Evolutionary conservation across 2,113 vertebrate species (phyloP).

Genomic region (Ondatra zibethicus): DNA sequence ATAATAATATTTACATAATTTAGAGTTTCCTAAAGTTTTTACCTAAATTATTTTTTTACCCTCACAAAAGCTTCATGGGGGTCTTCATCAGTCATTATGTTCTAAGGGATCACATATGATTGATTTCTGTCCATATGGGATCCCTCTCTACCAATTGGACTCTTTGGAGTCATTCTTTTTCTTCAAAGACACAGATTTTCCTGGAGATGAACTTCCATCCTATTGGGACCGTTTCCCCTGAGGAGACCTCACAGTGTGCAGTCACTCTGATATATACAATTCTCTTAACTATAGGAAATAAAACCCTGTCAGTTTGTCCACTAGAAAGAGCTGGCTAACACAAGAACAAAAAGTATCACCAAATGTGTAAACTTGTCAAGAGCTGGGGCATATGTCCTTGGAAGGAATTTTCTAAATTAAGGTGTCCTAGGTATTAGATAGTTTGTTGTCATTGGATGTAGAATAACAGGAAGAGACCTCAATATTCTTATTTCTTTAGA

Average conservation of each 20-base stretch:
- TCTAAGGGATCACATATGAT: not conserved
- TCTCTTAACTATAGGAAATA: conserved; percentile 19
- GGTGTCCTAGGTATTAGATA: not conserved
- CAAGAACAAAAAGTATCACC: not conserved
- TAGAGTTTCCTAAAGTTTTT: conserved; percentile 6
- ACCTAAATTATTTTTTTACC: not conserved
- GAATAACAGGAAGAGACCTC: not conserved
- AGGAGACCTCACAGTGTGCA: conserved; percentile 55
- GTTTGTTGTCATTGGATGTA: not conserved
- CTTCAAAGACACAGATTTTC: conserved; percentile 48
- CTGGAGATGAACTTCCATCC: conserved; percentile 49
- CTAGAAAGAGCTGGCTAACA: not conserved
- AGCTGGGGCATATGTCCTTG: not conserved
- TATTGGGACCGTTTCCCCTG: not conserved
- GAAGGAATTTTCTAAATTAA: conserved; percentile 31
- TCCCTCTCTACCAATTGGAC: conserved; percentile 30
- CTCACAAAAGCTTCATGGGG: not conserved
- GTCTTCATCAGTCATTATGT: not conserved
- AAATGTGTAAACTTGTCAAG: not conserved
- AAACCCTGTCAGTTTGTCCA: not conserved
- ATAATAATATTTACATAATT: not conserved
- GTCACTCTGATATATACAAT: conserved; percentile 31
- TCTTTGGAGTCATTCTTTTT: conserved; percentile 46
- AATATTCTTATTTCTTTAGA: not conserved
- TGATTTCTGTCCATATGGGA: conserved; percentile 17